Conservation (phyloP, 2,113 vertebrate species). For the Aptenodytes patagonicus region DNA sequence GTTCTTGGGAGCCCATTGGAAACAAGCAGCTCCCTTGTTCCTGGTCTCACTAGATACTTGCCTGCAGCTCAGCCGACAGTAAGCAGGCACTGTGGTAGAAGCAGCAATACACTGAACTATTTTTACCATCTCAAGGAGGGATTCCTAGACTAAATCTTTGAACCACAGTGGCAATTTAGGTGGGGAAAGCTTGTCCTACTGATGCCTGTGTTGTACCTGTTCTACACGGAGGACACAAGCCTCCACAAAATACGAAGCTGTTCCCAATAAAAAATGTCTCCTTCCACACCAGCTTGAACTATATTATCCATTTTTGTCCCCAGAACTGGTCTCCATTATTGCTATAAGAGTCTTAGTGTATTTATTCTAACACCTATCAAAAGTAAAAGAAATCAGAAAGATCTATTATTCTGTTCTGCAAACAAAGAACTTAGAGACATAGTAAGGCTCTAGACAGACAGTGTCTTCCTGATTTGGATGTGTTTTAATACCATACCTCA, state of each 20-base stretch:
- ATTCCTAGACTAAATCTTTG: neutral
- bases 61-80: neutral
- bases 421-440: neutral
- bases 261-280: neutral
- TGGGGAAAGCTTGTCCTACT: neutral
- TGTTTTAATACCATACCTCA: neutral
- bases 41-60: neutral
- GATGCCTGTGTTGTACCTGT: neutral
- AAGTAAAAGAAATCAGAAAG: neutral
- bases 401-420: neutral
- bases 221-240: neutral
- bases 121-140: neutral
- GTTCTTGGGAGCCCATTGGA: neutral
- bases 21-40: neutral
- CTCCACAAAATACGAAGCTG: neutral
- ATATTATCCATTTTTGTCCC: neutral
- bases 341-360: neutral
- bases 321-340: neutral
- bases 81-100: neutral
- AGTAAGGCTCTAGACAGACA: neutral
- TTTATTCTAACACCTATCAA: neutral
- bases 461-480: neutral
- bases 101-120: neutral
- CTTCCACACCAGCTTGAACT: neutral
- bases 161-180: neutral